Percentiles rank a stretch among this genome's conserved stretches.
Conservation (phyloP, 2,888 invertebrate genomes). For the Stegana nigrithorax region DNA sequence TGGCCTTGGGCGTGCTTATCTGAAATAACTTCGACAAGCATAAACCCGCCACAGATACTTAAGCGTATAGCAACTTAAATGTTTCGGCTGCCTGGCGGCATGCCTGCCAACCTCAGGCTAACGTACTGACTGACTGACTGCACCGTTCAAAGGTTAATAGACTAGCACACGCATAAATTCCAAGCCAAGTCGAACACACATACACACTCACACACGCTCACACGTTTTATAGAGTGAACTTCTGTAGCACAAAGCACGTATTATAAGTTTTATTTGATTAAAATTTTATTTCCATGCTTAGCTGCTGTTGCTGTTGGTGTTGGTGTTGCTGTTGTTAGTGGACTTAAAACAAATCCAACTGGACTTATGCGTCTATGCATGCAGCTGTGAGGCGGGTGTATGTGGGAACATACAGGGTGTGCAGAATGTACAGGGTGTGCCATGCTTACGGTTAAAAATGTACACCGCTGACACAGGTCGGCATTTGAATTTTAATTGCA, state of each 20-base stretch:
- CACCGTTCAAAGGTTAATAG: constrained; percentile 4
- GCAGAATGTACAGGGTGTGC: neutral
- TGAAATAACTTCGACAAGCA: neutral
- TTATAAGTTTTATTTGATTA: neutral
- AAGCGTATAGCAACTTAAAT: too few relatives aligned
- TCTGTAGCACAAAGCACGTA: neutral
- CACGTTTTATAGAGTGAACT: too few relatives aligned
- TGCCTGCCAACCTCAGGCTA: too few relatives aligned
- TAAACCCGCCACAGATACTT: neutral
- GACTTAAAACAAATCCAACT: neutral
- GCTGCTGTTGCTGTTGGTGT: too few relatives aligned
- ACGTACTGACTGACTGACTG: too few relatives aligned
- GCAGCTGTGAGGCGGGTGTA: too few relatives aligned
- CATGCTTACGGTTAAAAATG: neutral
- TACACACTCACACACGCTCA: too few relatives aligned
- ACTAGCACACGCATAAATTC: constrained; percentile 2
- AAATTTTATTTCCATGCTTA: neutral
- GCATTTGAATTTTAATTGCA: constrained; percentile 8
- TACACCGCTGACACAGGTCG: neutral
- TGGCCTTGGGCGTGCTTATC: neutral
- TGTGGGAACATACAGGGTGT: too few relatives aligned
- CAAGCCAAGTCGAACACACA: neutral
- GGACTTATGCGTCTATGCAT: neutral
- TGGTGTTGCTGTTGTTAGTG: too few relatives aligned
- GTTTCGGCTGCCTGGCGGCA: too few relatives aligned